Conservation (phyloP, 2,113 vertebrate species). For the Vicugna pacos region DNA sequence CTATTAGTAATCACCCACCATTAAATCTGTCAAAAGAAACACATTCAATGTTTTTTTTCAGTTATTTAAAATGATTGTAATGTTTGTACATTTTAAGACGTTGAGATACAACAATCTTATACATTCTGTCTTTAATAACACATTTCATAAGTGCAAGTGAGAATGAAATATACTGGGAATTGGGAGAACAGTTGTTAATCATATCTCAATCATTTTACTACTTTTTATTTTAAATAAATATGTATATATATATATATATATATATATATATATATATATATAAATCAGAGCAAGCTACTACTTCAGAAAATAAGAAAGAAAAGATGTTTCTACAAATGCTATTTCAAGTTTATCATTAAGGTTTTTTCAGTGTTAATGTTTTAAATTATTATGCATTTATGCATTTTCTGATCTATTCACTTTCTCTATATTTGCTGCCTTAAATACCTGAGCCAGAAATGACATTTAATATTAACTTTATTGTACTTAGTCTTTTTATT, state of each 20-base stretch:
- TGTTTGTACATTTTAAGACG: conserved; percentile 8
- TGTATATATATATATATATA: background rate
- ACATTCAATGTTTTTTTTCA: background rate
- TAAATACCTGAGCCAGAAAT: background rate
- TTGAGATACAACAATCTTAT: background rate
- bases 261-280: background rate
- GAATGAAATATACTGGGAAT: conserved; percentile 10
- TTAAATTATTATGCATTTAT: conserved; percentile 41
- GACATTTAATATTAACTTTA: background rate
- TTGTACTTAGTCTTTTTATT: background rate
- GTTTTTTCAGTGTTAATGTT: background rate
- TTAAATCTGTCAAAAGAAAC: background rate
- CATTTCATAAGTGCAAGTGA: background rate
- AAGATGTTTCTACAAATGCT: background rate
- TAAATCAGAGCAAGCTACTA: background rate
- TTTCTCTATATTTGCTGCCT: background rate
- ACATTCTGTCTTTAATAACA: background rate
- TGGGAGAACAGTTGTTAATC: background rate
- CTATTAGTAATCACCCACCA: background rate
- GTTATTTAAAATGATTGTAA: conserved; percentile 24
- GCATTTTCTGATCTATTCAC: background rate
- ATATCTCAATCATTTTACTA: background rate
- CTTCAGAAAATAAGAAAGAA: conserved; percentile 45
- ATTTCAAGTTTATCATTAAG: background rate
- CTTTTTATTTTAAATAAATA: conserved; percentile 15